These are phyloP conservation scores for Acropora yongei DNA, from an alignment of 64 coral and sea anemone genomes.

Conservation along the genomic window DNA sequence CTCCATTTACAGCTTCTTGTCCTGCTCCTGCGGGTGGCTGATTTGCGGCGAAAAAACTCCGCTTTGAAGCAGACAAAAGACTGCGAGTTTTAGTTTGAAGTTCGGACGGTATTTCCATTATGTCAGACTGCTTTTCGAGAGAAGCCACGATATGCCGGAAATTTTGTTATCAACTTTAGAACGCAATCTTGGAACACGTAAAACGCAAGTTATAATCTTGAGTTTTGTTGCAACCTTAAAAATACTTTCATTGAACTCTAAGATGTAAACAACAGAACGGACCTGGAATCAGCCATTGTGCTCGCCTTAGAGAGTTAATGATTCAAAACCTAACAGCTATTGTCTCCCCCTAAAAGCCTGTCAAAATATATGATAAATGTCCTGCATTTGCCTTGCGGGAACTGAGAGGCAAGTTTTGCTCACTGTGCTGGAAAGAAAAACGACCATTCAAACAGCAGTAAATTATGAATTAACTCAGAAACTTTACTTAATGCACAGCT, in stretches of 20 bases:
- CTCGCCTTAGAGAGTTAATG: neutral
- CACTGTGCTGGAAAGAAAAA: too few species aligned
- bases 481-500: too few species aligned
- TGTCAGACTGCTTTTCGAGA: neutral
- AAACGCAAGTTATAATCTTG: neutral
- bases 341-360: constrained; percentile 7
- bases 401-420: neutral
- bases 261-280: constrained; percentile 1
- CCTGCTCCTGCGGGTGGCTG: neutral
- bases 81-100: constrained; percentile 10
- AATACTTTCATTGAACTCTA: neutral
- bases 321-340: neutral
- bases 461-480: too few species aligned
- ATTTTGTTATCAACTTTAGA: neutral
- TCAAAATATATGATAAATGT: constrained; percentile 16
- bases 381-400: neutral
- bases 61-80: neutral
- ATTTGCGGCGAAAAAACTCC: constrained; percentile 26
- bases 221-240: neutral
- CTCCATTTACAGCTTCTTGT: constrained; percentile 15
- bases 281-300: neutral
- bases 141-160: neutral
- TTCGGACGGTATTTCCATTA: neutral
- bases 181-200: neutral
- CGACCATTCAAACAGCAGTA: too few species aligned